Conservation (phyloP, 2,888 invertebrate species). For the Stenurella melanura region DNA sequence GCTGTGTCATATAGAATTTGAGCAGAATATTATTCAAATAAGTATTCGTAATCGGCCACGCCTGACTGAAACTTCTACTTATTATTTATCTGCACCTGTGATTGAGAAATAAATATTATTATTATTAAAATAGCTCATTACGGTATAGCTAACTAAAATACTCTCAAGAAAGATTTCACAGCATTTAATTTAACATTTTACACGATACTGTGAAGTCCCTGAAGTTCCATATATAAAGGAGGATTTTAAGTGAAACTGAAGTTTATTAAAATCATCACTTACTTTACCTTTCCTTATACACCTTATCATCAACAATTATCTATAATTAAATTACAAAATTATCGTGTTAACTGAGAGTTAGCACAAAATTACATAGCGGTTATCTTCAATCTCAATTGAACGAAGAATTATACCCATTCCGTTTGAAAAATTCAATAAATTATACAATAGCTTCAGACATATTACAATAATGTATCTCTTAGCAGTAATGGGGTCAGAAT, state of each 20-base stretch:
- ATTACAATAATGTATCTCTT: conserved; percentile 32
- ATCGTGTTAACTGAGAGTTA: conserved; percentile 17
- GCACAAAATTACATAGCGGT: conserved; percentile 15
- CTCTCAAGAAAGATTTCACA: too few species aligned
- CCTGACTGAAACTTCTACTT: too few species aligned
- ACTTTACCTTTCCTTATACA: not conserved
- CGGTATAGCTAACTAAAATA: too few species aligned
- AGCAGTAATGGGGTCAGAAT: conserved; percentile 37
- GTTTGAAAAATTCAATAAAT: conserved; percentile 34
- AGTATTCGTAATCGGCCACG: too few species aligned
- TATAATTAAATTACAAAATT: conserved; percentile 34
- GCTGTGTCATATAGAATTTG: too few species aligned
- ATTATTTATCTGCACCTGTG: too few species aligned
- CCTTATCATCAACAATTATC: conserved; percentile 16
- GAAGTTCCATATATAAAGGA: not conserved
- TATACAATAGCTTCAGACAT: conserved; percentile 30
- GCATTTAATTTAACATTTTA: too few species aligned
- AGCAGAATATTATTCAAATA: too few species aligned
- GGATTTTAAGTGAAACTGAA: not conserved
- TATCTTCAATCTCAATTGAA: conserved; percentile 33
- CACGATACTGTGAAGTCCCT: not conserved
- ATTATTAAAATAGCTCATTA: too few species aligned
- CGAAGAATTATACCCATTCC: conserved; percentile 26
- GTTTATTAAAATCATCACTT: conserved; percentile 26
- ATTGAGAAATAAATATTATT: too few species aligned